Conservation (phyloP, 2,888 invertebrate species). For the Campoletis raptor region DNA sequence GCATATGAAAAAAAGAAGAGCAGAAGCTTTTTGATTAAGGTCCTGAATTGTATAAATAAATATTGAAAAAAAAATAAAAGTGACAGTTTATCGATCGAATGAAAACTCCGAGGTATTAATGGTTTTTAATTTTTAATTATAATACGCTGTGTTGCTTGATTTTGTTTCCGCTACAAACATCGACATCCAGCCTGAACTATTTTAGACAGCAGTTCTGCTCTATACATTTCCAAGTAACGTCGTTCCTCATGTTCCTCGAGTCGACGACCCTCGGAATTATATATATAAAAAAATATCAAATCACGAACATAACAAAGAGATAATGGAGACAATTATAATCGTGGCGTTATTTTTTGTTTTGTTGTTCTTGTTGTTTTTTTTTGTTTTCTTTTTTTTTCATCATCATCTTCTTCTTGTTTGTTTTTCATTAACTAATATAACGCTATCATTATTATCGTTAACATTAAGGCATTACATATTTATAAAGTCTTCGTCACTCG, state of each 20-base stretch:
- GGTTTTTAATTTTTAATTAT: conserved; percentile 84
- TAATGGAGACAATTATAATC: conserved; percentile 78
- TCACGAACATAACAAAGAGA: conserved; percentile 80
- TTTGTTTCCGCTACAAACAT: conserved; percentile 83
- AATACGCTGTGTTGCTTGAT: conserved; percentile 81
- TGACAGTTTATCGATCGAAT: conserved; percentile 26
- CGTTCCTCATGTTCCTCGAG: conserved; percentile 69
- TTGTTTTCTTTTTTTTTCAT: conserved; percentile 34
- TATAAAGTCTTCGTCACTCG: conserved; percentile 81
- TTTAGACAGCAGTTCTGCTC: conserved; percentile 82
- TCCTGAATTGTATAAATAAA: neutral
- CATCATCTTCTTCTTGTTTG: conserved; percentile 13
- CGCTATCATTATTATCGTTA: conserved; percentile 84
- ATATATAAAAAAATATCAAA: conserved; percentile 81
- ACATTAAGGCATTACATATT: conserved; percentile 85
- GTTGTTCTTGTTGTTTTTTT: conserved; percentile 33
- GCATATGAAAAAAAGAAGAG: no score
- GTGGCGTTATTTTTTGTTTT: conserved; percentile 50
- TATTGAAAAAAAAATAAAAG: conserved; percentile 36
- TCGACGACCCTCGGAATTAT: conserved; percentile 61
- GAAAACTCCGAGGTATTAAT: conserved; percentile 75
- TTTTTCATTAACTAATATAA: conserved; percentile 79
- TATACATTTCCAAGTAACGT: conserved; percentile 74
- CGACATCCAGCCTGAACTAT: conserved; percentile 85
- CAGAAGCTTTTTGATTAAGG: neutral